Evolutionary conservation across 2,797 vertebrate genomes (phyloP).

Genomic region (Odontamblyopus lacepedii): DNA sequence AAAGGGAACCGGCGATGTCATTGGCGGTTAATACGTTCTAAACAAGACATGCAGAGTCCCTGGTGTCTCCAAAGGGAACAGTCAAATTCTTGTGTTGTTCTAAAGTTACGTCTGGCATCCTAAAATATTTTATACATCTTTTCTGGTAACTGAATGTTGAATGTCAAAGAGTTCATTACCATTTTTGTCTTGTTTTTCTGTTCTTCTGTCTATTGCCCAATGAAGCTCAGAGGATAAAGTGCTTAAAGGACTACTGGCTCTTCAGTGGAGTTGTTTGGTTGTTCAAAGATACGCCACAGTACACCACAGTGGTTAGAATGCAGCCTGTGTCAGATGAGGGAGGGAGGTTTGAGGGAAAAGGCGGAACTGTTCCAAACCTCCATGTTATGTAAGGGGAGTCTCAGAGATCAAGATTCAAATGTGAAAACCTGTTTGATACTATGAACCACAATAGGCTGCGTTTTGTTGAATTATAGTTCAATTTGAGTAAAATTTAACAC

Average conservation of each 20-base stretch:
- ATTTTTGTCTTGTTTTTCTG: conserved; percentile 67
- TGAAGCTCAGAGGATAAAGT: conserved; percentile 80
- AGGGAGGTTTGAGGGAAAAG: conserved; percentile 54
- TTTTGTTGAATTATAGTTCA: not conserved
- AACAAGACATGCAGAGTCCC: conserved; percentile 87
- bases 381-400: conserved; percentile 68
- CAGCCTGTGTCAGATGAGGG: conserved; percentile 66
- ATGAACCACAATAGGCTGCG: not conserved
- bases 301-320: conserved; percentile 72
- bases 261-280: conserved; percentile 77
- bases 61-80: conserved; percentile 71
- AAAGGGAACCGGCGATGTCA: conserved; percentile 90
- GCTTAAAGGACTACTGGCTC: conserved; percentile 79
- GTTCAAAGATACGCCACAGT: conserved; percentile 72
- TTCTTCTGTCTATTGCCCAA: conserved; percentile 71
- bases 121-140: conserved; percentile 66
- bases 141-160: conserved; percentile 59
- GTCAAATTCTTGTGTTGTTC: conserved; percentile 52
- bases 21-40: conserved; percentile 94
- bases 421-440: not conserved
- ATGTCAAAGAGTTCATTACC: conserved; percentile 70
- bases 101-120: conserved; percentile 73
- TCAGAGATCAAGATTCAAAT: conserved; percentile 5
- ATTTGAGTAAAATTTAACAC: no score
- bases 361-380: conserved; percentile 51